phyloP scores from a whole-genome alignment of 2,113 vertebrate species.

The Campylorhamphus procurvoides region DNA sequence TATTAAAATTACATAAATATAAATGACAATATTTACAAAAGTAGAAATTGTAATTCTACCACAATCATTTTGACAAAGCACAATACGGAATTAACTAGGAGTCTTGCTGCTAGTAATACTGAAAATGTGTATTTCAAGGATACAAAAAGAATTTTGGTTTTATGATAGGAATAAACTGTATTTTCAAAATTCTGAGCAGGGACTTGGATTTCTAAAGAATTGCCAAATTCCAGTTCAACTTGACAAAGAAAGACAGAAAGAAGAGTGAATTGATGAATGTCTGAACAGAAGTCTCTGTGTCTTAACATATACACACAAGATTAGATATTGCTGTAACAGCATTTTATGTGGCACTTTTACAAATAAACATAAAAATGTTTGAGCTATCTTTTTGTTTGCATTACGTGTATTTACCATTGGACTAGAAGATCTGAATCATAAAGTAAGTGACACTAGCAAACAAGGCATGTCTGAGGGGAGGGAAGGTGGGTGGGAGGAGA shows the following conservation, averaged over 20 bases:
- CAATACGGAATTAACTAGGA: neutral
- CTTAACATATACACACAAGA: neutral
- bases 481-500: neutral
- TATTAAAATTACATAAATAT: neutral
- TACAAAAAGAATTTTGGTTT: neutral
- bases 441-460: neutral
- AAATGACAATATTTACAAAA: neutral
- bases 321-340: neutral
- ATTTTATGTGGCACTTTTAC: neutral
- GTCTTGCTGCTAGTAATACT: neutral
- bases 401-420: neutral
- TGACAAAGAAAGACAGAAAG: neutral
- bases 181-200: neutral
- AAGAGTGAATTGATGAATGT: neutral
- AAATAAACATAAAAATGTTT: neutral
- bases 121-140: neutral
- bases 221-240: neutral
- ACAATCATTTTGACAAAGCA: neutral
- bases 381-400: neutral
- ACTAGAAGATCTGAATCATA: neutral
- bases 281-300: neutral
- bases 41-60: neutral
- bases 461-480: neutral
- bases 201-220: neutral
- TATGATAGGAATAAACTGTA: neutral